phyloP scores from a whole-genome alignment of 2,888 invertebrate species.

The Amaurobius ferox region DNA sequence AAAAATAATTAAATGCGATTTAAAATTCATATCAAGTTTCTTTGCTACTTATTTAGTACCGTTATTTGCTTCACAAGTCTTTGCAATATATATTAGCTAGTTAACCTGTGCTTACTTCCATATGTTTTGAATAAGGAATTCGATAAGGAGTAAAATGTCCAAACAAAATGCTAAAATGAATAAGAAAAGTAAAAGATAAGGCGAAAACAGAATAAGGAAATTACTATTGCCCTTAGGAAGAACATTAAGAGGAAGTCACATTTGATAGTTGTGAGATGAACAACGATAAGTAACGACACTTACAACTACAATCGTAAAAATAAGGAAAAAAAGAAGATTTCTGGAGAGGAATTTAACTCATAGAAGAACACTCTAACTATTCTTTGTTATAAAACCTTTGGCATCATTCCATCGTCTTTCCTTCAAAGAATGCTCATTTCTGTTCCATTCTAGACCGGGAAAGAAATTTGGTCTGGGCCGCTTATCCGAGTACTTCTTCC shows the following conservation, averaged over 20 bases:
- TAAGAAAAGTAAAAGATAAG: constrained; percentile 10
- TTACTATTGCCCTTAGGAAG: constrained; percentile 26
- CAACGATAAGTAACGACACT: constrained; percentile 26
- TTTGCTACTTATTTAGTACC: too few relatives aligned
- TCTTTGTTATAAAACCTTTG: constrained; percentile 52
- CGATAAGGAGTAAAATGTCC: background rate
- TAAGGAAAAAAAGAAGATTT: constrained; percentile 16
- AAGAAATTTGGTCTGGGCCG: constrained; percentile 28
- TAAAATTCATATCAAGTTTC: too few relatives aligned
- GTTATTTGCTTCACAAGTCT: too few relatives aligned
- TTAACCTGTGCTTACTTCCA: too few relatives aligned
- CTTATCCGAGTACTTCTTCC: constrained; percentile 29
- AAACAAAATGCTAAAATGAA: background rate
- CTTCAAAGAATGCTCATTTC: constrained; percentile 22
- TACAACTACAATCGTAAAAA: constrained; percentile 48
- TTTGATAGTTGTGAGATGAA: constrained; percentile 44
- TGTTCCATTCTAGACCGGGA: constrained; percentile 13
- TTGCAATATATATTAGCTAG: too few relatives aligned
- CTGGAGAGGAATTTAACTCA: constrained; percentile 26
- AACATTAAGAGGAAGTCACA: constrained; percentile 26
- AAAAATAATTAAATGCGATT: too few relatives aligned
- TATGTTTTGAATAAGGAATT: too few relatives aligned
- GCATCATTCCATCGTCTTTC: constrained; percentile 23
- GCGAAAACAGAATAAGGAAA: constrained; percentile 27
- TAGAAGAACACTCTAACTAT: constrained; percentile 21